Percentiles rank a stretch among this genome's conserved stretches.
Conservation (phyloP, 2,113 vertebrate species). For the Pachypanchax playfairii region DNA sequence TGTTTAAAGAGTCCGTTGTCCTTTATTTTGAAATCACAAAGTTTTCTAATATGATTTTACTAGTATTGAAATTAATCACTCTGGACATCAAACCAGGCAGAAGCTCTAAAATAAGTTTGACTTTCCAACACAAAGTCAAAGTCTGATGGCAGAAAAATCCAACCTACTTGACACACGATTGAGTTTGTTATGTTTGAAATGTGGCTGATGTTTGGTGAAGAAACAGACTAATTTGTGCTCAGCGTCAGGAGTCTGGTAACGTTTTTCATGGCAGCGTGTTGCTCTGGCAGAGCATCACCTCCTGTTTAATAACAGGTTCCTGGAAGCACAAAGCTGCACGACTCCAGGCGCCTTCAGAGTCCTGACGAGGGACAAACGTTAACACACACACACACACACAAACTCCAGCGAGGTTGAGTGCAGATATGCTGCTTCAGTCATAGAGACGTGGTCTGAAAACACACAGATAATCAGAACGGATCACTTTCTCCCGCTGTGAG, state of each 20-base stretch:
- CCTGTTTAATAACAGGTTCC: slow-evolving; percentile 26
- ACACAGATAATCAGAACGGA: slow-evolving; percentile 25
- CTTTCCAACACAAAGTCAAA: slow-evolving; percentile 42
- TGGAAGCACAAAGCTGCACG: slow-evolving; percentile 17
- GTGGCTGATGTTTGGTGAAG: slow-evolving; percentile 37
- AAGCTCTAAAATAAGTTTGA: slow-evolving; percentile 21
- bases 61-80: slow-evolving; percentile 29
- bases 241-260: background rate
- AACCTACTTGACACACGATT: slow-evolving; percentile 38
- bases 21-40: no score
- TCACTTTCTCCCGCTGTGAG: slow-evolving; percentile 31
- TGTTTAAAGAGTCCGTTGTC: no score
- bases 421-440: no score
- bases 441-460: slow-evolving; percentile 19
- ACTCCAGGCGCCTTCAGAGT: background rate
- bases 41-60: slow-evolving; percentile 2
- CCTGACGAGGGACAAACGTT: background rate
- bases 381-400: background rate
- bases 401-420: background rate
- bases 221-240: slow-evolving; percentile 33
- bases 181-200: slow-evolving; percentile 48
- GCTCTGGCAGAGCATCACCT: slow-evolving; percentile 1
- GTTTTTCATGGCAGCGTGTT: slow-evolving; percentile 37
- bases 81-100: background rate
- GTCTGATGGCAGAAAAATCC: slow-evolving; percentile 27